Conservation (phyloP, 2,797 vertebrate genomes). For the Neopelma chrysocephalum region DNA sequence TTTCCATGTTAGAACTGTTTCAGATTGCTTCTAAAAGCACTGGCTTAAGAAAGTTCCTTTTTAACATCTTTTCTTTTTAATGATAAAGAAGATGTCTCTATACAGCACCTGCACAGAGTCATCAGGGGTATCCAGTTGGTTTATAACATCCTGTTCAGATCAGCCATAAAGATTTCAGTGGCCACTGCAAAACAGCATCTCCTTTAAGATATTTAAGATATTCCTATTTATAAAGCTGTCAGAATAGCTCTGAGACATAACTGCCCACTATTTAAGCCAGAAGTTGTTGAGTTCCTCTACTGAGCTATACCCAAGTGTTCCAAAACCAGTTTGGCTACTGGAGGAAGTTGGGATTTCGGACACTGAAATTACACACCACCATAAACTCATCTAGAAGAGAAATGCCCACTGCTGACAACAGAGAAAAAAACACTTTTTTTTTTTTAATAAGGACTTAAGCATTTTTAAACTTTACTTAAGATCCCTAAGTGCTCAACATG, state of each 20-base stretch:
- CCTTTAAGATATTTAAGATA: background rate
- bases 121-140: background rate
- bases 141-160: conserved; percentile 19
- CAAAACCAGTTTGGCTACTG: background rate
- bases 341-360: background rate
- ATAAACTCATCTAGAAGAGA: background rate
- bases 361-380: background rate
- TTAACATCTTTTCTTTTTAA: background rate
- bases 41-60: background rate
- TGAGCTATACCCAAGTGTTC: background rate
- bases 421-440: background rate
- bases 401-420: background rate
- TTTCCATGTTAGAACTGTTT: background rate
- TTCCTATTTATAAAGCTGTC: background rate
- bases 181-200: background rate
- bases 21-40: background rate
- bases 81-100: conserved; percentile 37
- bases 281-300: background rate
- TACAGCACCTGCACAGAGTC: background rate
- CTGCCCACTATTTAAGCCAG: background rate
- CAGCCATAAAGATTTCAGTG: background rate
- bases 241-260: background rate
- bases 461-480: background rate
- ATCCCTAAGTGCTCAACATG: background rate
- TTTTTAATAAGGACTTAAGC: background rate